These are phyloP conservation scores for Acanthopagrus latus DNA, from an alignment of 2,797 vertebrate genomes.

Conservation along the genomic window DNA sequence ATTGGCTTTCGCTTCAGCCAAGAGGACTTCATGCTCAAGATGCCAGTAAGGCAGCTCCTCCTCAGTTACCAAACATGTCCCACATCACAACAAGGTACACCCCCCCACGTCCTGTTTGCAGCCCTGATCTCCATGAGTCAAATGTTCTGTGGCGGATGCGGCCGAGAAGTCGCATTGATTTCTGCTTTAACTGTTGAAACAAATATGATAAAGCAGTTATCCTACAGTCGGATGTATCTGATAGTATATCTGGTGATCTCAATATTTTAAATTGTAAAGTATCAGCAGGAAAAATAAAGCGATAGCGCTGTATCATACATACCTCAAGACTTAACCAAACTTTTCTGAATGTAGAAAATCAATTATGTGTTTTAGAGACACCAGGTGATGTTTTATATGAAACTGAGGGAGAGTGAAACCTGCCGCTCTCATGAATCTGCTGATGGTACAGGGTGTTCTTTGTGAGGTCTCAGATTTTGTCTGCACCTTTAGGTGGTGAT, in stretches of 20 bases:
- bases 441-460: conserved; percentile 4
- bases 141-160: conserved; percentile 50
- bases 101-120: conserved; percentile 35
- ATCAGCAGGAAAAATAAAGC: neutral
- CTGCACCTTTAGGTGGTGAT: conserved; percentile 91
- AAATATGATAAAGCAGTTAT: neutral
- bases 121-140: conserved; percentile 44
- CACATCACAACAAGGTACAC: conserved; percentile 62
- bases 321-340: neutral
- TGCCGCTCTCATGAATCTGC: neutral
- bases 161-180: conserved; percentile 18
- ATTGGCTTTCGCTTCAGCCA: conserved; percentile 97
- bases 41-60: conserved; percentile 89
- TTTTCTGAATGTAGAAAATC: neutral
- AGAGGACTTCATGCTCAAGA: conserved; percentile 96
- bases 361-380: neutral
- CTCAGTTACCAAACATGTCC: conserved; percentile 76
- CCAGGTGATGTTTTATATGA: neutral
- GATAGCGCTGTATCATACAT: no score
- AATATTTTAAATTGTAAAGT: neutral
- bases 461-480: conserved; percentile 51
- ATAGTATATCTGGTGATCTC: neutral
- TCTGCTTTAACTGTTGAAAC: conserved; percentile 4
- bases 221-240: neutral
- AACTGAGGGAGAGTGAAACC: neutral